Evolutionary conservation across 1,140 invertebrate genomes (phyloP), one percentile per base, ranked within the genome.

Genomic region (Macrotrachela quadricornifera): DNA sequence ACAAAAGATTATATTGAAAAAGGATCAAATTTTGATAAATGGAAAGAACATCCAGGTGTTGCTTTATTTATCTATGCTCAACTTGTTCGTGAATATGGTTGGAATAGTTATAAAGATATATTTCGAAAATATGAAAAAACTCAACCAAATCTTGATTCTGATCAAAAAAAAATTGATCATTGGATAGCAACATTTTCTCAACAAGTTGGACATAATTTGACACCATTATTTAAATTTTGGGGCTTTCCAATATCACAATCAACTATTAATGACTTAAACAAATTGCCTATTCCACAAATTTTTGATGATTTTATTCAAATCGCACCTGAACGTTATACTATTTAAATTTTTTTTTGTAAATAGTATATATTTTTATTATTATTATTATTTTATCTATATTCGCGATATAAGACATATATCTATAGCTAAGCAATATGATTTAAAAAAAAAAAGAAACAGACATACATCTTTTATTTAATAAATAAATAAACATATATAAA

Each of bases 101-200:
- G 58, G 58, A 38, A 50, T 0, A 17, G 46, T 53, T 56, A 57
- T 57, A 57, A 56, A 45, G 43, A 44, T 45, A 49, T 59, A 21
- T 56, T 57, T 49, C 21, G 49, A 18, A 15, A 53, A 49, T 56
- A 59, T 45, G 42, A 56, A 47, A 36, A 13, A 11, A 30, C 21
- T 30, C 21, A 8, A 30, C 21, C 21, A 30, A 30, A 30, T 30
- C 21, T 30, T 30, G 21, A 30, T 30, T 30, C 21, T 30, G 43
- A 59, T 36, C 56, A 59, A 38, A 45, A 59, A 12, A 59, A 59
- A 46, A 55, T 57, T 2, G 53, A 54, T 46, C 16, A 45, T 14
- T 59, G 58, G 58, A 46, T 59, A 37, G 15, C 39, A 14, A 45
- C 42, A 36, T 57, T 56, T 47, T 57, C 58, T 4, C 15, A 53